Evolutionary conservation across 1,140 invertebrate species (phyloP).

Genomic region (Aphaenogaster floridana): DNA sequence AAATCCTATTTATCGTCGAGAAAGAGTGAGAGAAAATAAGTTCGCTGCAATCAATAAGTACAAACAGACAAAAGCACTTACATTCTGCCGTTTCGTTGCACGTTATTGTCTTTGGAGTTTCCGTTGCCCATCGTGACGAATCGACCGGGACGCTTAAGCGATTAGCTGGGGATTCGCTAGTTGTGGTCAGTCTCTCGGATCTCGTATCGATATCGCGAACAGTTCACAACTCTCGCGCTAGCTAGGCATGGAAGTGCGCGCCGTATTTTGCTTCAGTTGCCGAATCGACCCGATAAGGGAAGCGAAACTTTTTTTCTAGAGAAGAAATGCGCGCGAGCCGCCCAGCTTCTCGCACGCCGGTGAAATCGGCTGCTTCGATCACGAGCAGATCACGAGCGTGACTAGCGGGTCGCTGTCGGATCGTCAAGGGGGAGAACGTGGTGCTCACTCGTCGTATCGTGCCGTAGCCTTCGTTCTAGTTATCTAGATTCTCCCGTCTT

Average conservation of each 20-base stretch:
- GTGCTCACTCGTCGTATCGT: not conserved
- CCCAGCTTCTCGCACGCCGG: not conserved
- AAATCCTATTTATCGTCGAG: not conserved
- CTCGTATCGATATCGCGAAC: constrained; percentile 17
- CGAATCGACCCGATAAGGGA: not conserved
- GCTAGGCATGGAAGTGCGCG: not conserved
- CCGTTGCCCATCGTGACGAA: constrained; percentile 59
- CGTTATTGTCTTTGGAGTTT: constrained; percentile 54
- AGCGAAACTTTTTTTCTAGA: not conserved
- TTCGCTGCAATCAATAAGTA: not conserved
- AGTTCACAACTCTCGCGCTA: not conserved
- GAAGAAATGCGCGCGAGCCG: not conserved
- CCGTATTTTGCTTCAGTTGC: not conserved
- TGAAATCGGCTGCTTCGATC: constrained; percentile 64
- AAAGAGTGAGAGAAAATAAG: not conserved
- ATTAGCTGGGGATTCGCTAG: not conserved
- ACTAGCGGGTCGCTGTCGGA: constrained; percentile 52
- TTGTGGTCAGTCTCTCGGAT: not conserved
- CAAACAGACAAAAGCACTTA: constrained; percentile 50
- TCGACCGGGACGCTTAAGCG: not conserved
- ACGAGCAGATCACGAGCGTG: constrained; percentile 62
- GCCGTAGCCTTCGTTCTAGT: constrained; percentile 43
- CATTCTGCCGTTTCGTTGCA: constrained; percentile 17
- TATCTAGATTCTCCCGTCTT: constrained; percentile 15
- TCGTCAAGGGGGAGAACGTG: constrained; percentile 18